Evolutionary conservation across 2,888 invertebrate species (phyloP).

Genomic region (Nomada goodeniana): DNA sequence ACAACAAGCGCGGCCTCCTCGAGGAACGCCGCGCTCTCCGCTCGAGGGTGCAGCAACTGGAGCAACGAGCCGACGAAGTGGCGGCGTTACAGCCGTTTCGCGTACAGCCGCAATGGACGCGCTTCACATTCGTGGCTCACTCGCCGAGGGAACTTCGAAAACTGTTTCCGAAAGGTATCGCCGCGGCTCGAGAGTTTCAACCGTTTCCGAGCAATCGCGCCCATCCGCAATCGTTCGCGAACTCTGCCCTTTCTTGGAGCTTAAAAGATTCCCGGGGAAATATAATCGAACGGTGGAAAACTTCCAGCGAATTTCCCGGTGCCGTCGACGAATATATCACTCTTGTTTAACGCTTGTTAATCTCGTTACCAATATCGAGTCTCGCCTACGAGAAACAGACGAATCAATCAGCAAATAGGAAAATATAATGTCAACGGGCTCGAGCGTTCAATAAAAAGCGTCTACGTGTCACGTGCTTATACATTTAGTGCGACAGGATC

Average conservation of each 20-base stretch:
- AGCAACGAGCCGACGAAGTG: not conserved
- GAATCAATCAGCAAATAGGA: too few relatives aligned
- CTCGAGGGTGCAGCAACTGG: constrained; percentile 2
- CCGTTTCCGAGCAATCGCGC: constrained; percentile 41
- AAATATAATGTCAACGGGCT: too few relatives aligned
- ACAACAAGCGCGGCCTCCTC: not conserved
- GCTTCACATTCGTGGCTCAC: constrained; percentile 20
- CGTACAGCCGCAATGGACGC: constrained; percentile 13
- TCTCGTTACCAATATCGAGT: too few relatives aligned
- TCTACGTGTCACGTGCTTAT: too few relatives aligned
- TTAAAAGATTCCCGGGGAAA: constrained; percentile 1
- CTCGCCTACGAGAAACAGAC: too few relatives aligned
- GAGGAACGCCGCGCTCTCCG: not conserved
- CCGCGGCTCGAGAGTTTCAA: constrained; percentile 52
- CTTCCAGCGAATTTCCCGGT: constrained; percentile 11
- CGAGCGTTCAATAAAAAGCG: too few relatives aligned
- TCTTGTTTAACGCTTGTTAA: not conserved
- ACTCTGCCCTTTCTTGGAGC: constrained; percentile 3
- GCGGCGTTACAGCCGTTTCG: constrained; percentile 16
- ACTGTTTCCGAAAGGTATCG: constrained; percentile 47
- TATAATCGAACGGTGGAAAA: constrained; percentile 10
- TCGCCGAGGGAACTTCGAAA: constrained; percentile 29
- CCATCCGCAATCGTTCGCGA: constrained; percentile 43
- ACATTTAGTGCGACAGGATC: too few relatives aligned
- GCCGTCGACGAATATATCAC: constrained; percentile 31